Evolutionary conservation across 2,888 invertebrate genomes (phyloP).

Genomic region (Spisula solida): DNA sequence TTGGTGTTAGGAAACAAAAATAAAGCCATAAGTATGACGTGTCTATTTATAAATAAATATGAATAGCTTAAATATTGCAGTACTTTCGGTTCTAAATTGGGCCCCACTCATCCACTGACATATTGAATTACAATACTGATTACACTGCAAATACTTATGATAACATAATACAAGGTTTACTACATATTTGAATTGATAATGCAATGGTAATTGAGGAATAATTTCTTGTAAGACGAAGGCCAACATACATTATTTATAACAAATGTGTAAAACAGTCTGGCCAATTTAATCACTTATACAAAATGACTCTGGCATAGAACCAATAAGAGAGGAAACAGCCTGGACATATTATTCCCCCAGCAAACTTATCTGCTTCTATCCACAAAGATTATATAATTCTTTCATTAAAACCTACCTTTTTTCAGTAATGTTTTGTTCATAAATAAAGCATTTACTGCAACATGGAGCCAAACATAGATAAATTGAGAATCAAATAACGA

Average conservation of each 20-base stretch:
- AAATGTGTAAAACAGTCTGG: slow-evolving; percentile 22
- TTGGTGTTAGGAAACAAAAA: no score
- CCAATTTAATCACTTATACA: slow-evolving; percentile 13
- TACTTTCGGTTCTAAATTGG: no score
- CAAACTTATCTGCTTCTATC: background rate
- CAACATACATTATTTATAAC: background rate
- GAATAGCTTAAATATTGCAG: no score
- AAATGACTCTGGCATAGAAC: slow-evolving; percentile 7
- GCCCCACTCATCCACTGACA: no score
- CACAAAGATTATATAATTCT: slow-evolving; percentile 16
- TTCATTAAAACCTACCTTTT: background rate
- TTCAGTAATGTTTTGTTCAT: background rate
- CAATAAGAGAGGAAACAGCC: background rate
- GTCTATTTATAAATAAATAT: no score
- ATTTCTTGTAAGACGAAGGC: background rate
- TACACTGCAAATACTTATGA: no score
- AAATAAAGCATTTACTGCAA: background rate
- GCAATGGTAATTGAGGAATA: no score
- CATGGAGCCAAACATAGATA: background rate
- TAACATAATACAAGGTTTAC: no score
- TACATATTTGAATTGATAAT: no score
- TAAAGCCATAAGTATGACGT: no score
- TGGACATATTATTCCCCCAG: background rate
- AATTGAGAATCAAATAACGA: background rate
- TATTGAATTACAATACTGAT: no score